phyloP scores from a whole-genome alignment of 1,140 invertebrate species.

The Lamellibrachia luymesi region DNA sequence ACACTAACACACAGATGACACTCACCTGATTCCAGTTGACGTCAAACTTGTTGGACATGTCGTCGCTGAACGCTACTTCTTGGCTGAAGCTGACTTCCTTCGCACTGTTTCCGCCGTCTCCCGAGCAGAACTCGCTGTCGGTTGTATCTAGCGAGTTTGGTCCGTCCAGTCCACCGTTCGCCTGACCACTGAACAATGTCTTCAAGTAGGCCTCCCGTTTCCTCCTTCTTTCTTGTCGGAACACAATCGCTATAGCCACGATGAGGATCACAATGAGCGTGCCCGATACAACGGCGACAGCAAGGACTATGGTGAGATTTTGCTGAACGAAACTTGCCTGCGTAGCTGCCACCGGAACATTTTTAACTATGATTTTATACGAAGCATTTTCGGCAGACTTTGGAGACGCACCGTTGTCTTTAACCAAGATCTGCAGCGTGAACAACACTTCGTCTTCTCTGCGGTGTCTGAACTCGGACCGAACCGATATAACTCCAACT shows the following conservation, averaged over 20 bases:
- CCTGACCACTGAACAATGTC: background rate
- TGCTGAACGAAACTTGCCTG: background rate
- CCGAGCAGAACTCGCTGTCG: background rate
- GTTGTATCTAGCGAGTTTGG: background rate
- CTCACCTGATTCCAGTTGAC: constrained; percentile 7
- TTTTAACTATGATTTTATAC: background rate
- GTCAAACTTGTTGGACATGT: background rate
- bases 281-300: background rate
- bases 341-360: background rate
- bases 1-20: constrained; percentile 17
- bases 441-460: background rate
- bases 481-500: background rate
- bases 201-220: background rate
- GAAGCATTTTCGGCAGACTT: background rate
- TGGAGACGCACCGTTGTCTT: background rate
- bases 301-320: constrained; percentile 1
- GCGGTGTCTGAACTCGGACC: background rate
- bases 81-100: background rate
- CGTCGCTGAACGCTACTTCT: background rate
- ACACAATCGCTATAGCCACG: background rate
- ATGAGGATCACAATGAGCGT: background rate
- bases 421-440: background rate
- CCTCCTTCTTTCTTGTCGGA: background rate
- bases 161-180: background rate
- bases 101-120: background rate